Percentiles rank a stretch among this genome's conserved stretches.
phyloP scores from a whole-genome alignment of 2,888 invertebrate species.

The Ypsolopha sequella region DNA sequence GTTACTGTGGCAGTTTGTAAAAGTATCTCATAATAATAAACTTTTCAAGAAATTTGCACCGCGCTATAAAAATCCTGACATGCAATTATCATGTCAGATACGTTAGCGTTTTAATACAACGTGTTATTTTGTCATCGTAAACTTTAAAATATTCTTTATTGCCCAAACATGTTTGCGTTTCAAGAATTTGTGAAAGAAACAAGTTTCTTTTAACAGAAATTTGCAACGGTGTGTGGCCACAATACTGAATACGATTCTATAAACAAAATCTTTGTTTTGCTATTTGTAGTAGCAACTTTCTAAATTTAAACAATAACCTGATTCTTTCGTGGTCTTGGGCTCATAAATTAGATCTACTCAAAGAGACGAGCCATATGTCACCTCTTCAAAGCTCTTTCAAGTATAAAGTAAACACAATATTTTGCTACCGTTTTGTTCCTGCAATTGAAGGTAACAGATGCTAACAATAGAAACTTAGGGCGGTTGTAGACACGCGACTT shows the following conservation, averaged over 20 bases:
- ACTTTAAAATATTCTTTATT: neutral
- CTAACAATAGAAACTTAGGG: constrained; percentile 40
- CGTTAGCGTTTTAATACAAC: neutral
- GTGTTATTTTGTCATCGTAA: neutral
- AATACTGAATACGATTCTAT: neutral
- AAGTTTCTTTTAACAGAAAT: constrained; percentile 17
- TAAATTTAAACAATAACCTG: constrained; percentile 50
- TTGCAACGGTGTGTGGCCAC: constrained; percentile 38
- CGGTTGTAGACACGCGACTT: neutral
- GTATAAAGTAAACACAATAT: constrained; percentile 65
- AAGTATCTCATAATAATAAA: neutral
- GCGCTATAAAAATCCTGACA: too few species aligned
- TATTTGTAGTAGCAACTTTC: constrained; percentile 21
- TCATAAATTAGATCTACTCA: constrained; percentile 52
- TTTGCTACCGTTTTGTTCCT: constrained; percentile 50
- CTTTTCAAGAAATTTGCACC: neutral
- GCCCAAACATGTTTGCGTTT: too few species aligned
- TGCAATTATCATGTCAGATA: constrained; percentile 1
- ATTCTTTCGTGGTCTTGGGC: constrained; percentile 43
- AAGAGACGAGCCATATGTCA: constrained; percentile 54
- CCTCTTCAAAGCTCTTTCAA: constrained; percentile 52
- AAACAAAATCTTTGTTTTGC: neutral
- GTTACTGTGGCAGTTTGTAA: too few species aligned
- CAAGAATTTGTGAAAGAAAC: too few species aligned
- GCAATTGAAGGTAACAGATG: constrained; percentile 45